These are phyloP conservation scores for Tetragnatha versicolor DNA, from an alignment of 1,140 invertebrate species.

Conservation along the genomic window DNA sequence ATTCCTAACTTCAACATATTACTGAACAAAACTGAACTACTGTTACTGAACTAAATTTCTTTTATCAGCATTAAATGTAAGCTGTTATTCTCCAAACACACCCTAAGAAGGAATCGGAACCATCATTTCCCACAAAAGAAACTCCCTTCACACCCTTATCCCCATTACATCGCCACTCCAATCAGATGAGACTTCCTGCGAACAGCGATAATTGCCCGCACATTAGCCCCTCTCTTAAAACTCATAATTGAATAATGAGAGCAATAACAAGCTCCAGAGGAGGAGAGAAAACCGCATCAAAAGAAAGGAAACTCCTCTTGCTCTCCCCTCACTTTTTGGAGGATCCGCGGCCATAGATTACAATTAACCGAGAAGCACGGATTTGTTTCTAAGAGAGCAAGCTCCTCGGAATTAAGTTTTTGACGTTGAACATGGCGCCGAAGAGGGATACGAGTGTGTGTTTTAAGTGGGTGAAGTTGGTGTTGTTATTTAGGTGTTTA, in stretches of 20 bases:
- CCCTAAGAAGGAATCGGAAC: too few species aligned
- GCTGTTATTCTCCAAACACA: too few species aligned
- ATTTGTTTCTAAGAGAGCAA: background rate
- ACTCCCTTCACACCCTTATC: too few species aligned
- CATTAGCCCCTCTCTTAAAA: constrained; percentile 20
- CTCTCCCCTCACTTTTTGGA: constrained; percentile 13
- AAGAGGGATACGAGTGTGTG: background rate
- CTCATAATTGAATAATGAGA: constrained; percentile 9
- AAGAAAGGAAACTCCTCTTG: constrained; percentile 6
- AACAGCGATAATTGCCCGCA: constrained; percentile 16
- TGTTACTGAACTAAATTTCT: too few species aligned
- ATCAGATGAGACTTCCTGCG: background rate
- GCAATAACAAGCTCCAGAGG: background rate
- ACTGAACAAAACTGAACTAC: background rate
- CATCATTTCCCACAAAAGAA: too few species aligned
- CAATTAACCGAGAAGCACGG: constrained; percentile 23
- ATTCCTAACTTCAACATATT: too few species aligned
- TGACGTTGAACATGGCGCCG: constrained; percentile 21
- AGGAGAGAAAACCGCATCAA: background rate
- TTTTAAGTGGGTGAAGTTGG: too few species aligned
- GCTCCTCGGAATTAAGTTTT: constrained; percentile 35
- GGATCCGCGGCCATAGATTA: background rate
- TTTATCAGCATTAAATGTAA: too few species aligned
- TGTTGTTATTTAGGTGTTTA: too few species aligned
- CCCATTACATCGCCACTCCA: too few species aligned